Percentiles rank a stretch among this genome's conserved stretches.
Conservation (phyloP, 2,888 invertebrate species). For the Drosophila fungiperda region DNA sequence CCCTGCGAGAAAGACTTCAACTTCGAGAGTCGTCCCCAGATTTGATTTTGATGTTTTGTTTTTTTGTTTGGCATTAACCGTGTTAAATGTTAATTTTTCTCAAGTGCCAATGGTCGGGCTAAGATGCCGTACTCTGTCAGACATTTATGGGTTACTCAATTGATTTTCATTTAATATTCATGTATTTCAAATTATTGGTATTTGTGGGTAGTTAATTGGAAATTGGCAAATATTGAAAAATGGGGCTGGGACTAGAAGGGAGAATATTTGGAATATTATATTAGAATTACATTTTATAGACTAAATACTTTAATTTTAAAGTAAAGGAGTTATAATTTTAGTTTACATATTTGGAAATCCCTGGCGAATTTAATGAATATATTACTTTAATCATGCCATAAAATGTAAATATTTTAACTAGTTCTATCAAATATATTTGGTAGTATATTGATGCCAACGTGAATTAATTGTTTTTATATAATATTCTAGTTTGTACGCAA, state of each 20-base stretch:
- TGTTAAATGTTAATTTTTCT: constrained; percentile 75
- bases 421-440: neutral
- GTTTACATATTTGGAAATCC: neutral
- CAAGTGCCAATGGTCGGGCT: constrained; percentile 61
- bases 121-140: constrained; percentile 33
- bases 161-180: constrained; percentile 71
- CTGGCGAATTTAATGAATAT: neutral
- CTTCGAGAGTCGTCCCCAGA: constrained; percentile 33
- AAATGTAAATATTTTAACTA: neutral
- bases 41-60: constrained; percentile 67
- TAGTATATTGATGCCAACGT: neutral
- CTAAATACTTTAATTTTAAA: neutral
- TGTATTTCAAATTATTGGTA: constrained; percentile 52
- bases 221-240: constrained; percentile 45
- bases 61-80: constrained; percentile 71
- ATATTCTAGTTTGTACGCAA: neutral
- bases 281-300: neutral
- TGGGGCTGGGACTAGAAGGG: neutral
- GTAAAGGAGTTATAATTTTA: neutral
- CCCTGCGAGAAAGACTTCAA: constrained; percentile 17
- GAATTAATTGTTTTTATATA: neutral
- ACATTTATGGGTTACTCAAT: constrained; percentile 53
- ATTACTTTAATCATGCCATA: neutral
- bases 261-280: neutral
- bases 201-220: constrained; percentile 66